Evolutionary conservation across 2,888 invertebrate species (phyloP), one percentile per base, ranked within the genome.

Genomic region (Metalampra italica): DNA sequence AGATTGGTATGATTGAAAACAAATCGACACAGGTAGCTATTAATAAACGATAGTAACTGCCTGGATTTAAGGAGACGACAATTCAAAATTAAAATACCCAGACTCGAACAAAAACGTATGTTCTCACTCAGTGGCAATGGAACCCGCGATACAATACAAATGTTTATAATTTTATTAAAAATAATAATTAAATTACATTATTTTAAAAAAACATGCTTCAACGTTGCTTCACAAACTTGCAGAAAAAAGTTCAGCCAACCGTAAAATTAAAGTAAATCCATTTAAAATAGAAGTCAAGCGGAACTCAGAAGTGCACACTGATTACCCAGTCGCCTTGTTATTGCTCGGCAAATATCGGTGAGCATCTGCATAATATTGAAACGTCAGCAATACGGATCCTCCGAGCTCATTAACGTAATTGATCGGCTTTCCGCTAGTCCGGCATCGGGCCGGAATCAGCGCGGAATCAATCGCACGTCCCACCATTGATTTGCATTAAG

Each of bases 401-500:
- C 73, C 69, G 64, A 78, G 81, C 85, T 88, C 84, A 88, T 89
- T 86, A 86, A 72, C 81, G 78, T 87, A 88, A 88, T 87, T 88
- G 85, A 88, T 87, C 86, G 78, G 86, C 82, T 85, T 82, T 78
- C 82, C 78, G 74, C 75, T 77, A 77, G 78, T 71, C 73, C 74
- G 70, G 79, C 79, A 80, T 82, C 83, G 79, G 78, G 79, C 78
- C 77, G 49, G 47, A 47, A 47, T 48, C 45, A 76, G 77, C 70
- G 72, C 74, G 70, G 79, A 53, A 54, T 55, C 51, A 53, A 50
- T 50, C 48, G 50, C 79, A 85, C 83, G 81, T 79, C 71, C 80
- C 63, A 71, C 78, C 79, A 82, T 80, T 83, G 85, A 86, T 88
- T 87, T 87, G 82, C 86, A 88, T 89, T 87, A n/a, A n/a, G n/a